phyloP scores from a whole-genome alignment of 2,888 invertebrate genomes.

The Spatulosminthurus flaviceps region DNA sequence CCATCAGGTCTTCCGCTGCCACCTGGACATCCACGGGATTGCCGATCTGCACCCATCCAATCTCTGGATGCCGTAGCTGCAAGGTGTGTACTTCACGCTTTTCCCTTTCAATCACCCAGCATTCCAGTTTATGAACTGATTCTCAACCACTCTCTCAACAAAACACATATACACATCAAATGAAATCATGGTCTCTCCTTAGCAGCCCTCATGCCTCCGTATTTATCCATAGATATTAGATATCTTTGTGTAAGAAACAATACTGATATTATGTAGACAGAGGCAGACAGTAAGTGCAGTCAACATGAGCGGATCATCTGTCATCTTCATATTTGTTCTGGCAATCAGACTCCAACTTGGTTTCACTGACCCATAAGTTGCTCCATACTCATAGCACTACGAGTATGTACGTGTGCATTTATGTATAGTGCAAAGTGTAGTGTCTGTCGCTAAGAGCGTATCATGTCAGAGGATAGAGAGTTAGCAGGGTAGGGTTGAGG shows the following conservation, averaged over 20 bases:
- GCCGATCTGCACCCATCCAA: conserved; percentile 75
- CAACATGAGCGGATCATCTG: conserved; percentile 36
- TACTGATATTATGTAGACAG: not conserved
- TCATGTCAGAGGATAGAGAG: not conserved
- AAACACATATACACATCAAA: not conserved
- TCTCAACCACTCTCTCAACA: conserved; percentile 16
- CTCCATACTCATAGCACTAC: not conserved
- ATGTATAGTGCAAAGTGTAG: not conserved
- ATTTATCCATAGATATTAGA: no score
- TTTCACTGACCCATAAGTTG: conserved; percentile 1
- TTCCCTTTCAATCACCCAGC: conserved; percentile 1
- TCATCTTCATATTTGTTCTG: conserved; percentile 33
- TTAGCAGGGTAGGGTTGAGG: conserved; percentile 6
- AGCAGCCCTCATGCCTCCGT: not conserved
- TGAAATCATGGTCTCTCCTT: not conserved
- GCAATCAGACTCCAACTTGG: conserved; percentile 24
- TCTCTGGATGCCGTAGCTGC: conserved; percentile 81
- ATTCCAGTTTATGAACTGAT: conserved; percentile 29
- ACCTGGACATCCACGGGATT: conserved; percentile 77
- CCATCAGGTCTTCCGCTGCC: conserved; percentile 81
- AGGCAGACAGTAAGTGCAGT: not conserved
- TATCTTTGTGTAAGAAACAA: not conserved
- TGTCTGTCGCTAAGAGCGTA: conserved; percentile 11
- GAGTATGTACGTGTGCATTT: not conserved
- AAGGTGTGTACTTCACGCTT: conserved; percentile 71